Base-by-base conservation (phyloP, 1,140 invertebrate genomes). In the Tetranychus urticae region DNA sequence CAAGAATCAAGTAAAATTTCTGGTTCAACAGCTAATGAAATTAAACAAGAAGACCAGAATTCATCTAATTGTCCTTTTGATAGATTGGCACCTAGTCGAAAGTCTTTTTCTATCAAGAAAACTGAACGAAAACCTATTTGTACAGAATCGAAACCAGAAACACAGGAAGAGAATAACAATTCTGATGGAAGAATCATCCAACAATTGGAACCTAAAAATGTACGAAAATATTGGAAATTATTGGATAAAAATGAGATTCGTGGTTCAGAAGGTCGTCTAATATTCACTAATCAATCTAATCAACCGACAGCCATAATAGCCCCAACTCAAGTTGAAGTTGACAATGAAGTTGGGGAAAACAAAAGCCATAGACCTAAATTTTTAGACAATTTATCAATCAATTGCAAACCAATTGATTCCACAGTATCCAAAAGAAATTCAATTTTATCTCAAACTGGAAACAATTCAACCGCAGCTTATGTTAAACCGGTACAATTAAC, bases 291-390 rank as follows among this genome's bases (percentile, higher is more conserved):
- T 59, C 48, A 45, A 45, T 31, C 14, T 54, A 35, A 14, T 36
- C 58, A 63, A 10, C 52, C 58, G 12, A 56, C 52, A 10, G 62
- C 62, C n/a, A 60, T 63, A 12, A 63, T 63, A 60, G 36, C 62
- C 1, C 62, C 62, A 36, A 56, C 62, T 13, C 61, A 63, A 60
- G n/a, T 55, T 31, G 36, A 56, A 35, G 37, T 33, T 48, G 45
- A 33, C 7, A 33, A 31, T 33, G 56, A 62, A 58, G 5, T 10
- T 5, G 10, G 10, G 10, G 39, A 42, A 10, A 42, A 42, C 10
- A 42, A 42, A 6, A 42, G 39, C 10, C 39, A 10, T 42, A 5
- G 39, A 42, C 39, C 39, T 5, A 42, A 42, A 6, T 5, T 42
- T 6, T 42, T 42, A 10, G 39, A 42, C 5, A 42, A 5, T 42